Percentiles rank a stretch among this genome's conserved stretches.
Evolutionary conservation across 2,888 invertebrate genomes (phyloP).

Genomic region (Stenolophus ochropezus): DNA sequence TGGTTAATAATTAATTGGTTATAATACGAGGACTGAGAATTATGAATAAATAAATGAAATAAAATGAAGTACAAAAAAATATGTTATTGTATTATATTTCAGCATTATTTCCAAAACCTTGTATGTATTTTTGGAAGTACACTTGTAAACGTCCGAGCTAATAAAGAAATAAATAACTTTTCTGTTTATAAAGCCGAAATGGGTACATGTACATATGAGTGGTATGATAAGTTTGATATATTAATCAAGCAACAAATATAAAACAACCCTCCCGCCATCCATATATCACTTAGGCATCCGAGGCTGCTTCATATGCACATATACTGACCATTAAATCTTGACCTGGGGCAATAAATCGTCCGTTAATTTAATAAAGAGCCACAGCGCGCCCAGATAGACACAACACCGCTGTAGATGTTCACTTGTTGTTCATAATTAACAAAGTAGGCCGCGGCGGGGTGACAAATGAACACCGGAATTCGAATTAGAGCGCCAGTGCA

Average conservation of each 20-base stretch:
- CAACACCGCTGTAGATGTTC: not conserved
- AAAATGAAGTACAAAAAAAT: too few species aligned
- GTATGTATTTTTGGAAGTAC: too few species aligned
- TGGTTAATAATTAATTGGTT: too few species aligned
- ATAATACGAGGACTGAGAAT: too few species aligned
- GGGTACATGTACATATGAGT: not conserved
- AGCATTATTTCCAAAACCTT: too few species aligned
- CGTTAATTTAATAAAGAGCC: conserved; percentile 48
- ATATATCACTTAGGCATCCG: not conserved
- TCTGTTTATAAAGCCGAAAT: too few species aligned
- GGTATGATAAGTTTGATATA: not conserved
- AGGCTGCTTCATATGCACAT: not conserved
- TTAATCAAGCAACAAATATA: not conserved
- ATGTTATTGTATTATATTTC: too few species aligned
- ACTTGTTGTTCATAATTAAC: conserved; percentile 47
- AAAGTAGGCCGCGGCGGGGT: conserved; percentile 32
- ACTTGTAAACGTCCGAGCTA: not conserved
- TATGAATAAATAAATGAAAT: too few species aligned
- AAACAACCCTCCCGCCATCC: not conserved
- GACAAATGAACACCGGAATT: conserved; percentile 39
- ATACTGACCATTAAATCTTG: conserved; percentile 51
- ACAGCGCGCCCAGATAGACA: not conserved
- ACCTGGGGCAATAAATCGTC: conserved; percentile 43
- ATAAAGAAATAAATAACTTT: not conserved
- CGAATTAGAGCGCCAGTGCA: not conserved